phyloP scores from a whole-genome alignment of 2,797 vertebrate genomes.

The Xyrichtys novacula region DNA sequence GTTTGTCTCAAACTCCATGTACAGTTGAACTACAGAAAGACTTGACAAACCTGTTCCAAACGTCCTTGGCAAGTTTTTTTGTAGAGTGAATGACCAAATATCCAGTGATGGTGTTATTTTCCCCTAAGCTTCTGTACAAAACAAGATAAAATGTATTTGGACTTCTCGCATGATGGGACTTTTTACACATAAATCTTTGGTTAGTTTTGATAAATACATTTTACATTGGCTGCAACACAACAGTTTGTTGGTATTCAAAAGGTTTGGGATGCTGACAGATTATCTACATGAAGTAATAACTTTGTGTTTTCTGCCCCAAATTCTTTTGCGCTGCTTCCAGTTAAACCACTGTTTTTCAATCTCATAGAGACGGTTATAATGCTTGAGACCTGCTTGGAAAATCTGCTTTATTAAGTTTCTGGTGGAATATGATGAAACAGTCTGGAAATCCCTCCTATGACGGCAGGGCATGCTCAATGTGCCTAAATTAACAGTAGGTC shows the following conservation, averaged over 20 bases:
- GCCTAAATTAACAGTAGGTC: background rate
- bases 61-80: background rate
- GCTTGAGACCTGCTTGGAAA: background rate
- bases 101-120: no score
- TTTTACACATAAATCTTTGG: no score
- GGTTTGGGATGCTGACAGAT: background rate
- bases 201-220: no score
- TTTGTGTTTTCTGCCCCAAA: background rate
- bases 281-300: background rate
- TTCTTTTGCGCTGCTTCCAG: background rate
- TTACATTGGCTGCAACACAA: no score
- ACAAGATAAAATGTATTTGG: no score
- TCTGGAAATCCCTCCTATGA: background rate
- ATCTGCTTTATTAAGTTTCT: background rate
- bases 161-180: no score
- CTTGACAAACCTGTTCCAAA: background rate
- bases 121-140: no score
- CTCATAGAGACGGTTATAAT: no score
- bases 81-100: no score
- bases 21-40: background rate
- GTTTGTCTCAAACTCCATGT: conserved; percentile 6
- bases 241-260: no score
- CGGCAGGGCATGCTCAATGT: background rate
- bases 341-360: no score
- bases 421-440: background rate